Base-by-base conservation (phyloP, 2,888 invertebrate genomes). In the Arctia plantaginis region DNA sequence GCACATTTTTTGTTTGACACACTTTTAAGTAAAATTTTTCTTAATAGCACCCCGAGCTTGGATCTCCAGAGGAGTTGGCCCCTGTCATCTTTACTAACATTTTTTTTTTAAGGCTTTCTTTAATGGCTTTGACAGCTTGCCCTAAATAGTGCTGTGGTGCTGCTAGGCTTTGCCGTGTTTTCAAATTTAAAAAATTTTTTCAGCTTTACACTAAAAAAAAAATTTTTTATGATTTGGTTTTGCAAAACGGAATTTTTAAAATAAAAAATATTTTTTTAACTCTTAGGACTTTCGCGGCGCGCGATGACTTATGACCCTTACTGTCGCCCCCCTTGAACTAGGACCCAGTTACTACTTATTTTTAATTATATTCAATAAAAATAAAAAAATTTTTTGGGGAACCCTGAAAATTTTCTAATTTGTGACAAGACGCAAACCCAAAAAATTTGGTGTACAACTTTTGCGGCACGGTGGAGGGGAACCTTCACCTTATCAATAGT, bases 171-270 rank as follows among this genome's bases (percentile, higher is more conserved):
- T 4, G 99, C 99, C 41, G 99, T 99, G 89, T 99, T 99, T 81
- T 97, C 97, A 90, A 99, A 99, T 93, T 99, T 99, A 84, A 99
- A 97, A 93, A 99, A 99, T 90, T 99, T 98, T 90, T 99, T 99
- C 78, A 99, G 95, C 93, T 99, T 99, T 0, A 99, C 96, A 77
- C 99, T 99, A 95, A 84, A 74, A 81, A 71, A 8, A 51, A 35
- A 59, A 27, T n/a, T n/a, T 27, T 23, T 30, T 39, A 44, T 10
- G 7, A 67, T 44, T 44, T 44, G 18, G 27, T 27, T 27, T 13
- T 27, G 12, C 4, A 15, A 27, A 59, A 47, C 20, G 15, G 18
- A 44, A 41, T 0, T 39, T n/a, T n/a, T n/a, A n/a, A n/a, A n/a
- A n/a, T n/a, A n/a, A n/a, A n/a, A n/a, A n/a, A n/a, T n/a, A n/a